phyloP scores from a whole-genome alignment of 2,113 vertebrate genomes.

The Romanogobio albipinnatus region DNA sequence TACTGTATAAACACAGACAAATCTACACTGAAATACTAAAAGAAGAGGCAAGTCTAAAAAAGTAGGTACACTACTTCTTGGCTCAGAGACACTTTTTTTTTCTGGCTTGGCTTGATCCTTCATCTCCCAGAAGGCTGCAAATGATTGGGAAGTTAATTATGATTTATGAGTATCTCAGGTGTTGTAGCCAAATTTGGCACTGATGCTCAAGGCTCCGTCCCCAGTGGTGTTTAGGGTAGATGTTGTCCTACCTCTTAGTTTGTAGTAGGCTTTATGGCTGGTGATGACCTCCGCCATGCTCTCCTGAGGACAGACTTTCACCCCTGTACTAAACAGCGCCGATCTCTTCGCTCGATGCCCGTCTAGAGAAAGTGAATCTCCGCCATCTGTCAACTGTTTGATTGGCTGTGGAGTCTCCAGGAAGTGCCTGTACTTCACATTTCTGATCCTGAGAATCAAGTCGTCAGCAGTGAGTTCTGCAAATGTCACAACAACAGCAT shows the following conservation, averaged over 20 bases:
- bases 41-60: constrained; percentile 20
- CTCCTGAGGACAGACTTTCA: constrained; percentile 90
- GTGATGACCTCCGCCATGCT: constrained; percentile 85
- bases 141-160: constrained; percentile 50
- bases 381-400: constrained; percentile 73
- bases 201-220: constrained; percentile 14
- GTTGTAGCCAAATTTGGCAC: constrained; percentile 38
- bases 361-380: constrained; percentile 73
- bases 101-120: constrained; percentile 26
- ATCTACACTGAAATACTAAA: constrained; percentile 39
- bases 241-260: constrained; percentile 84
- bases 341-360: constrained; percentile 84
- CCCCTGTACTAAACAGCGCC: constrained; percentile 77
- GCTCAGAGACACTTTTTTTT: constrained; percentile 36
- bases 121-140: constrained; percentile 40
- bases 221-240: constrained; percentile 6
- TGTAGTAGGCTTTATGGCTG: constrained; percentile 90
- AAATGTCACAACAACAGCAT: constrained; percentile 47
- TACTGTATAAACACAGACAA: background rate
- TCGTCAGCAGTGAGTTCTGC: constrained; percentile 76
- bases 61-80: constrained; percentile 26
- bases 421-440: constrained; percentile 77
- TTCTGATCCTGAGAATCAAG: constrained; percentile 75
- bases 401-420: constrained; percentile 72
- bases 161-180: constrained; percentile 38